These are phyloP conservation scores for Buphagus erythrorhynchus DNA, from an alignment of 2,797 vertebrate species.

Conservation along the genomic window DNA sequence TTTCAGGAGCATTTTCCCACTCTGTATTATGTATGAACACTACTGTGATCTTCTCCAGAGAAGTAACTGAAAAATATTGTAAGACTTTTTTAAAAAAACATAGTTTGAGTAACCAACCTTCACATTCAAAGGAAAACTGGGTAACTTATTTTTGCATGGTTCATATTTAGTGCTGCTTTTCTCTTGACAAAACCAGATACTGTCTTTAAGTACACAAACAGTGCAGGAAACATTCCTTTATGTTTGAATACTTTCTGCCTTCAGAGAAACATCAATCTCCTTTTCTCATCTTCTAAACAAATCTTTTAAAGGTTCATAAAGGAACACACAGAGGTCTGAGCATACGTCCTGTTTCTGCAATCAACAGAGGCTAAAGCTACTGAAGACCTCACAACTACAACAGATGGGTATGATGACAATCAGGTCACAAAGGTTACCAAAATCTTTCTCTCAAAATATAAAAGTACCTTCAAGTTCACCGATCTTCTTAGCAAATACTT, in stretches of 20 bases:
- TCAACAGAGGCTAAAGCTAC: background rate
- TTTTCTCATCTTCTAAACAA: background rate
- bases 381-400: background rate
- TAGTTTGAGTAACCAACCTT: background rate
- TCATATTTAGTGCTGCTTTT: background rate
- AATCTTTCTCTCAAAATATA: background rate
- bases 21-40: background rate
- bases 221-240: background rate
- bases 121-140: background rate
- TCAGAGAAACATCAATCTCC: background rate
- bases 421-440: background rate
- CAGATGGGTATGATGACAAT: background rate
- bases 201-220: background rate
- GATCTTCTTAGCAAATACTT: slow-evolving; percentile 97
- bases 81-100: background rate
- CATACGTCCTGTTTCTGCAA: background rate
- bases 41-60: background rate
- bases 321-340: background rate
- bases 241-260: background rate
- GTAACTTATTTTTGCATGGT: background rate
- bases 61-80: background rate
- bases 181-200: background rate
- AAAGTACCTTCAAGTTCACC: slow-evolving; percentile 94
- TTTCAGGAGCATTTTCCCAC: background rate
- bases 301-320: background rate